A percentile compares a stretch with the other conserved stretches of the same genome.
These are phyloP conservation scores for Procambarus clarkii DNA, from an alignment of 1,140 invertebrate genomes.

Conservation along the genomic window DNA sequence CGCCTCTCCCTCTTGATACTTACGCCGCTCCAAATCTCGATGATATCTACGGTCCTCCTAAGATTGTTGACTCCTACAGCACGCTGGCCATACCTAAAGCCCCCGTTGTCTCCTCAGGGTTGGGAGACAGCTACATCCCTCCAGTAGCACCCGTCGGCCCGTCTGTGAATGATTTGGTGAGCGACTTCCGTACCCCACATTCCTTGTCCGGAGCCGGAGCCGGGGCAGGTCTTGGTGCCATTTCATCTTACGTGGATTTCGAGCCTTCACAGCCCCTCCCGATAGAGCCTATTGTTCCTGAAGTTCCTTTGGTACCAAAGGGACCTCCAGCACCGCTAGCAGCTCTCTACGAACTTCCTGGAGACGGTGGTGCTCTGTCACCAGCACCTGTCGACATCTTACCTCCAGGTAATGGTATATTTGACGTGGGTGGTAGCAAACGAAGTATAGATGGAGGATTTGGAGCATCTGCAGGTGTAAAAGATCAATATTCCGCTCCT, in stretches of 20 bases:
- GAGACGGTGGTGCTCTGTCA: not conserved
- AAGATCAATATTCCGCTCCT: not conserved
- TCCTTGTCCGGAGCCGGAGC: conserved; percentile 55
- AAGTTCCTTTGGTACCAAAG: not conserved
- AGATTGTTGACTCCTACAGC: not conserved
- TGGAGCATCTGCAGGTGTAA: not conserved
- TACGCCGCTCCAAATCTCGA: not conserved
- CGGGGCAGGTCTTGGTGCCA: conserved; percentile 53
- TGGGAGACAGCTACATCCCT: not conserved
- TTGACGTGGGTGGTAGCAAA: not conserved
- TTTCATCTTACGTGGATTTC: conserved; percentile 60
- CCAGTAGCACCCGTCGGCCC: conserved; percentile 21
- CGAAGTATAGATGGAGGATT: conserved; percentile 16
- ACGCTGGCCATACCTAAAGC: not conserved
- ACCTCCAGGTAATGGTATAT: not conserved
- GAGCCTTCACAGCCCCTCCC: conserved; percentile 48
- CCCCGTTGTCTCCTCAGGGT: not conserved
- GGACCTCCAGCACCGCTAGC: not conserved
- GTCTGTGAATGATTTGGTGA: conserved; percentile 16
- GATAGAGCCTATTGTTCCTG: not conserved
- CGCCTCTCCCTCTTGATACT: not conserved
- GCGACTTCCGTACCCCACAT: conserved; percentile 39
- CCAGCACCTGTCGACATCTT: conserved; percentile 7
- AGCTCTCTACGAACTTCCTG: conserved; percentile 57
- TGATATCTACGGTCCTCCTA: not conserved